Evolutionary conservation across 2,797 vertebrate genomes (phyloP), one percentile per base, ranked within the genome.

Genomic region (Crocodylus rhombifer): DNA sequence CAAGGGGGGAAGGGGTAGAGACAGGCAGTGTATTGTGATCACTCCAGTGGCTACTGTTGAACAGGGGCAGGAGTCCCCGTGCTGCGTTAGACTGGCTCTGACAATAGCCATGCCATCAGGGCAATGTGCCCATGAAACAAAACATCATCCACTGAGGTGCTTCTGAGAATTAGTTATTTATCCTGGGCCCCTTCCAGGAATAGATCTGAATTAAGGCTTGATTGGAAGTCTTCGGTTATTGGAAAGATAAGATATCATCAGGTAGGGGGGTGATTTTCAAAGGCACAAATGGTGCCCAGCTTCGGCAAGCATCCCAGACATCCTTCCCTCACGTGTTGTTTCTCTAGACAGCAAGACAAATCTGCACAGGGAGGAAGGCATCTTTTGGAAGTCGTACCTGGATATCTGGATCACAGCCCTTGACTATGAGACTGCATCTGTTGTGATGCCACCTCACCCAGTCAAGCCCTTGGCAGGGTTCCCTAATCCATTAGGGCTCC

Each of bases 361-460:
- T 61, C 25, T 62, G 25, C 33, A 36, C 14, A 62, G 33, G 17
- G 33, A 15, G 21, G 69, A 71, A 71, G 69, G 21, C 69, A 25
- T 71, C 77, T 42, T 28, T 6, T 42, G 77, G 13, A 6, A 62
- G 17, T 6, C 3, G 7, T 1, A 1, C 7, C 13, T 14, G 23
- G 33, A 25, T 42, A 42, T 26, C 64, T n/a, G 16, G 16, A 20
- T 30, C 18, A 4, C 6, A 1, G 7, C 10, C 51, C 33, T n/a
- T 7, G 57, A 77, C 57, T 28, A 18, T 61, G 25, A 6, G 18
- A 67, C 25, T n/a, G 1, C 30, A 65, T 10, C 2, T 0, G n/a
- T 55, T 65, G 36, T 23, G 23, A 71, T 36, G 67, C 67, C 21
- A 18, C 33, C 42, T 71, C 33, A 1, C 11, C 64, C 25, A 23